Conservation (phyloP, 2,888 invertebrate species). For the Nematopogon swammerdamellus region DNA sequence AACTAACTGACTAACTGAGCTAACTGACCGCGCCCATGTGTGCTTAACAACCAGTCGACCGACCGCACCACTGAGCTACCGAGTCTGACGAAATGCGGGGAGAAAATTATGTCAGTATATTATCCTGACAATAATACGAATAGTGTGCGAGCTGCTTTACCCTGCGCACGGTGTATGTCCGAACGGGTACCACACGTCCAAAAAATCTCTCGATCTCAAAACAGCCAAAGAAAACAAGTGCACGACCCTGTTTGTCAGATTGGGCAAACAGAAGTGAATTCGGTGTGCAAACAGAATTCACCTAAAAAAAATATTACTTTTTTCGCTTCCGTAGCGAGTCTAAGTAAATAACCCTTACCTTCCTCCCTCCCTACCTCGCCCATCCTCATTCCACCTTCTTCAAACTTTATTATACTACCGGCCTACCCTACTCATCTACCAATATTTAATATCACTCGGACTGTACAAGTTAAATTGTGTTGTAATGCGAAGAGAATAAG, state of each 20-base stretch:
- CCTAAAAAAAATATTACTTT: background rate
- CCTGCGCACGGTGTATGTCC: too few relatives aligned
- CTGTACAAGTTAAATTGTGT: background rate
- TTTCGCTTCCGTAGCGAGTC: background rate
- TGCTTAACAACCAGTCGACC: too few relatives aligned
- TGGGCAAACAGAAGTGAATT: background rate
- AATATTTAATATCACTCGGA: background rate
- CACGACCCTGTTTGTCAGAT: background rate
- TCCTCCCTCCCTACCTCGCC: background rate
- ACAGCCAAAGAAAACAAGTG: background rate
- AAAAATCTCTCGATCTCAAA: background rate
- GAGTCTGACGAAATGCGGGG: too few relatives aligned
- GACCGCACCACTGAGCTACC: too few relatives aligned
- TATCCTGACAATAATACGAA: too few relatives aligned
- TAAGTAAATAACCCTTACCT: background rate
- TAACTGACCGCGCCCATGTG: too few relatives aligned
- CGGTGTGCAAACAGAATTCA: background rate
- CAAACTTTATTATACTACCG: background rate
- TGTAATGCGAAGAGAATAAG: background rate
- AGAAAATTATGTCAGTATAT: too few relatives aligned
- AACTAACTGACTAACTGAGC: too few relatives aligned
- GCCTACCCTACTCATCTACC: background rate
- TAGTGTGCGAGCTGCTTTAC: too few relatives aligned
- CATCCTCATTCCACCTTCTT: background rate
- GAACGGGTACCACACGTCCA: background rate